Base-by-base conservation (phyloP, 2,888 invertebrate genomes). In the Tinea semifulvella region DNA sequence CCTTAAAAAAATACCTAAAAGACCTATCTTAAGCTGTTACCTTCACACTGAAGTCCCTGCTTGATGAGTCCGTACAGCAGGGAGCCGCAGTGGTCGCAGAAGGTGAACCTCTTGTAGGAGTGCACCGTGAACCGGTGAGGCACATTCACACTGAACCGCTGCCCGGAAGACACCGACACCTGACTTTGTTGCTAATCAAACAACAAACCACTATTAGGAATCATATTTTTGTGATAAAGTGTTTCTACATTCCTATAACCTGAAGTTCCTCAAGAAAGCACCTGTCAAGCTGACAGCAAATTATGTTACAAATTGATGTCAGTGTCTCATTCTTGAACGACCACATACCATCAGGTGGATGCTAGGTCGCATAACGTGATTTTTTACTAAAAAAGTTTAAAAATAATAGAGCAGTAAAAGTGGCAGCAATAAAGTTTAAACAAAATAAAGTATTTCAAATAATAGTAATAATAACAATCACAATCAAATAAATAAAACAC, bases 21-120 rank as follows among this genome's bases (percentile, higher is more conserved):
- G n/a, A n/a, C n/a, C n/a, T n/a, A n/a, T n/a, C n/a, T n/a, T n/a
- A n/a, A n/a, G n/a, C n/a, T n/a, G n/a, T n/a, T 31, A 91, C 91
- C 90, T 85, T 94, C 93, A 72, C 98, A 98, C 75, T 98, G 97
- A 57, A 98, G 84, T 45, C 98, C 98, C 82, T 98, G 98, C 73
- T 90, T 92, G 68, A 96, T 90, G 60, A 98, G 88, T 18, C 98
- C 98, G 73, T 98, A 98, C 50, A 98, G 87, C 68, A 98, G 85
- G 49, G 97, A 97, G 55, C 98, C 98, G 79, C 99, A 99, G 77
- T 99, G 99, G 84, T 99, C 98, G 84, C 99, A 99, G 84, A 99
- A 99, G 20, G 98, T 98, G 77, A 98, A 97, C 55, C 96, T 85
- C 83, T 96, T 97, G 84, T 96, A 99, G 57, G 89, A 98, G 84